Conservation (phyloP, 2,797 vertebrate species). For the Cirrhinus molitorella region DNA sequence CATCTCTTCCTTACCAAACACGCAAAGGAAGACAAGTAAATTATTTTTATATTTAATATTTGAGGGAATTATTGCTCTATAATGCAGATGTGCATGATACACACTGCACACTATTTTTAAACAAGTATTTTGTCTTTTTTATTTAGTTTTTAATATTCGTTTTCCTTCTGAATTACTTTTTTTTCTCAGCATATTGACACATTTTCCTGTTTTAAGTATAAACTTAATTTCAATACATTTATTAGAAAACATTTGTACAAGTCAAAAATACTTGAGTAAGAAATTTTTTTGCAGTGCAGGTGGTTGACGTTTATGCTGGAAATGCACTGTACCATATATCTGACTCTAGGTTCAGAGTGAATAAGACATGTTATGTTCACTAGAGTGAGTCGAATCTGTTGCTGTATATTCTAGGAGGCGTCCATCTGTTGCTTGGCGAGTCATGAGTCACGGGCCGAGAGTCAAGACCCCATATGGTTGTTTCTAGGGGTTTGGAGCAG, state of each 20-base stretch:
- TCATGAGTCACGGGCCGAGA: slow-evolving; percentile 26
- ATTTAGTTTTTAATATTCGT: too few species aligned
- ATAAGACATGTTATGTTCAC: not conserved
- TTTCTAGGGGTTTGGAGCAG: slow-evolving; percentile 36
- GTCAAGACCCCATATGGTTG: slow-evolving; percentile 33
- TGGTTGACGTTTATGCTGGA: not conserved
- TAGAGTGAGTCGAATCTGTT: not conserved
- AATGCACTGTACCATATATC: not conserved
- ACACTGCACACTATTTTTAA: too few species aligned
- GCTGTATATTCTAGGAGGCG: slow-evolving; percentile 3
- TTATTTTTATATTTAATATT: too few species aligned
- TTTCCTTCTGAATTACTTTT: too few species aligned
- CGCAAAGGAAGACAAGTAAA: too few species aligned
- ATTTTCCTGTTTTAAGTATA: not conserved
- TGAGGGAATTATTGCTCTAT: too few species aligned
- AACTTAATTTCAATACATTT: not conserved
- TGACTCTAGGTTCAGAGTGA: not conserved
- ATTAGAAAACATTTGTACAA: not conserved
- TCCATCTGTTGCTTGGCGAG: slow-evolving; percentile 38
- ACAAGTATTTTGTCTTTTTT: too few species aligned
- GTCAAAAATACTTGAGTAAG: not conserved
- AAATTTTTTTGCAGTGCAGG: not conserved
- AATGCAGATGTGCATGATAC: too few species aligned
- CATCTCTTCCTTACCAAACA: too few species aligned
- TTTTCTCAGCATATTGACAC: too few species aligned